phyloP scores from a whole-genome alignment of 2,797 vertebrate species.

The Coccyzus lansbergi region DNA sequence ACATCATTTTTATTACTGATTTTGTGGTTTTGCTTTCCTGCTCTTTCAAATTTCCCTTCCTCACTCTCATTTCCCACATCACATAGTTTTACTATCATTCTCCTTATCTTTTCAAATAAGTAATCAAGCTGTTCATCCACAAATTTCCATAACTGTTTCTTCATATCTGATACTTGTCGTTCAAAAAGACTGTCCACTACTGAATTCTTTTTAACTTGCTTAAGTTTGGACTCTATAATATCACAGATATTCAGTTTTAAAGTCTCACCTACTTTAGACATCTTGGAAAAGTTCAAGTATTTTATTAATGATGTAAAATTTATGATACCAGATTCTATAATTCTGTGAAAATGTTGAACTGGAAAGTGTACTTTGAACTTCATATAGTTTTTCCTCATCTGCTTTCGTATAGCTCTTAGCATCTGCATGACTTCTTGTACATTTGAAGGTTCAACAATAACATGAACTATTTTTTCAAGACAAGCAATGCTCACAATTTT shows the following conservation, averaged over 20 bases:
- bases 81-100: conserved; percentile 79
- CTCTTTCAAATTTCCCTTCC: conserved; percentile 60
- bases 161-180: conserved; percentile 89
- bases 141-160: conserved; percentile 95
- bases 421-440: conserved; percentile 90
- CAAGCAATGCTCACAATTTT: conserved; percentile 71
- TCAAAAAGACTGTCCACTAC: conserved; percentile 94
- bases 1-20: conserved; percentile 42
- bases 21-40: conserved; percentile 49
- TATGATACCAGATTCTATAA: conserved; percentile 90
- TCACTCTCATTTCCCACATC: conserved; percentile 68
- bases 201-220: conserved; percentile 88
- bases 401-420: conserved; percentile 84
- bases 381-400: conserved; percentile 94
- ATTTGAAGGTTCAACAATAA: conserved; percentile 79
- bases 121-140: conserved; percentile 92
- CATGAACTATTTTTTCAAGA: conserved; percentile 80
- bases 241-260: conserved; percentile 87
- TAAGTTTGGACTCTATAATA: conserved; percentile 83
- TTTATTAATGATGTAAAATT: conserved; percentile 90
- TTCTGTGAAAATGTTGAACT: conserved; percentile 87
- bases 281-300: conserved; percentile 82
- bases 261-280: conserved; percentile 80
- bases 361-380: conserved; percentile 95
- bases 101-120: conserved; percentile 87